Evolutionary conservation across 1,140 invertebrate species (phyloP), one percentile per base, ranked within the genome.

Genomic region (Dinothrombium tinctorium): DNA sequence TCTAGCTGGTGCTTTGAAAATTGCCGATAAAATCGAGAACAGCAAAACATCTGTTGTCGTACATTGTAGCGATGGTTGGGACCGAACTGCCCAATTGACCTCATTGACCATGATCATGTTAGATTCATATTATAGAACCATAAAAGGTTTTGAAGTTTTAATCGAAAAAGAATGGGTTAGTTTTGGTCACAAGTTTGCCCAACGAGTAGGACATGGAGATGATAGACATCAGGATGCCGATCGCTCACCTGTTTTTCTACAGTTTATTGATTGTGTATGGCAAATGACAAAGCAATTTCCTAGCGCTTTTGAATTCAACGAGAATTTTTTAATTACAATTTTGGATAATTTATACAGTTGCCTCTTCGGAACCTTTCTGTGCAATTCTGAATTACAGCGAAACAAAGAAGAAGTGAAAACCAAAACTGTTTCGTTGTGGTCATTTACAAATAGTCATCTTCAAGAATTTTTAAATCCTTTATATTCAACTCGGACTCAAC

Each of bases 131-230:
- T 95, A 92, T 56, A 66, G 87, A 49, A 92, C 86, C 0, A 51
- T 65, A 12, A 56, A 55, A 37, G 69, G 90, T 9, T 96, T 96
- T 59, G 73, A 95, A 61, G 79, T 98, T 6, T 67, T 99, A 0
- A 80, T 98, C 43, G 94, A 99, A 62, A 99, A 99, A 59, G 94
- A 99, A 58, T 99, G 94, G 94, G 65, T 96, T 0, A 84, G 82
- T 37, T 98, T 96, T 64, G 94, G 94, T 4, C 92, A 99, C 57
- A 98, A 98, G 59, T 99, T 98, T 63, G 80, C 87, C 58, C 75
- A 84, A 62, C 70, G 90, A 44, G 77, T 95, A 49, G 92, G 92
- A 0, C 90, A 98, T 58, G 90, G 92, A 3, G 89, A 96, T 60
- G 87, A 95, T 54, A 77, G 87, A 48, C 86, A 92, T 57, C 83